phyloP scores from a whole-genome alignment of 2,113 vertebrate genomes.

The Murina feae region DNA sequence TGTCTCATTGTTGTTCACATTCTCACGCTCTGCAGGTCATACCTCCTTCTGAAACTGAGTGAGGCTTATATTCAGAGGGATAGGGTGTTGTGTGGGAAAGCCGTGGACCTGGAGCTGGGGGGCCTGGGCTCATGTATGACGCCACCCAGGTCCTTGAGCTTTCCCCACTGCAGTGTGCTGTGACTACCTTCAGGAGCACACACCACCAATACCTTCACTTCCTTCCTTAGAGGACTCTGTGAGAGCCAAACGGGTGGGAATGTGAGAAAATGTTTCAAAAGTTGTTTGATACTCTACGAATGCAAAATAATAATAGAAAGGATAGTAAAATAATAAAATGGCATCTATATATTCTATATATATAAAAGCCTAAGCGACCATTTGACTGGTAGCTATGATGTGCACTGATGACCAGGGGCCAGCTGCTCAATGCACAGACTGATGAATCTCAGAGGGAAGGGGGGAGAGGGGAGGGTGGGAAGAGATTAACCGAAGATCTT shows the following conservation, averaged over 20 bases:
- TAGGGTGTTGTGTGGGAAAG: neutral
- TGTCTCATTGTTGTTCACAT: fast-evolving
- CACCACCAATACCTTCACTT: neutral
- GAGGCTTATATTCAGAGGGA: neutral
- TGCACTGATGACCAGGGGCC: too few species aligned
- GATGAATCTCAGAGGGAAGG: too few species aligned
- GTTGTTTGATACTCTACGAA: neutral
- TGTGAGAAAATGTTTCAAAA: neutral
- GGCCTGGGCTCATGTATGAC: neutral
- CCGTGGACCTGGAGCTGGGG: neutral
- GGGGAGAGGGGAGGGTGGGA: too few species aligned
- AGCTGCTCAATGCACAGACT: too few species aligned
- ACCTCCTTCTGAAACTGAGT: neutral
- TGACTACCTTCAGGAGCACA: neutral
- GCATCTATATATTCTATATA: neutral
- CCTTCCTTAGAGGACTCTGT: neutral
- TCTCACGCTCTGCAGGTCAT: fast-evolving
- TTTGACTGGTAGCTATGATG: too few species aligned
- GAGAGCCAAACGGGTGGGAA: neutral
- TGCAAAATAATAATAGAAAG: neutral
- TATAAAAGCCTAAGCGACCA: too few species aligned
- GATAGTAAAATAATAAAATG: neutral
- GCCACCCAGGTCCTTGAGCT: neutral
- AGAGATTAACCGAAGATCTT: too few species aligned
- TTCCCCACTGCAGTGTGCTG: neutral